Evolutionary conservation across 1,140 invertebrate species (phyloP).

Genomic region (Drosophila rufa): DNA sequence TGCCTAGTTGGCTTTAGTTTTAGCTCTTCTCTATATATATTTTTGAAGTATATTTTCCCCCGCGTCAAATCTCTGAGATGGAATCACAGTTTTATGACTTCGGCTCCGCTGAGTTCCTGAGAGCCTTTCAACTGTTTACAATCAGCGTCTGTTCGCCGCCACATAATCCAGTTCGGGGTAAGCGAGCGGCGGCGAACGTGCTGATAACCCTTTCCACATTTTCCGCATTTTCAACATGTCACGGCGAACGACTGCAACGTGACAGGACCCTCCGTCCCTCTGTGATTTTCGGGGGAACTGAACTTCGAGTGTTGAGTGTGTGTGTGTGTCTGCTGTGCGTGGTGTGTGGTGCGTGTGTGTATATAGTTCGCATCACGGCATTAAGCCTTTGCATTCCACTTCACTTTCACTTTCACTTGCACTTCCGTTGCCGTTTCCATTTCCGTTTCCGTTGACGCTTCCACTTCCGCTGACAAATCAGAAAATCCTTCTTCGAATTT

Average conservation of each 20-base stretch:
- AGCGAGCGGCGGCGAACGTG: constrained; percentile 14
- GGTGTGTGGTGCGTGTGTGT: constrained; percentile 13
- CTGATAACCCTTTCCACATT: constrained; percentile 28
- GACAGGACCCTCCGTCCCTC: constrained; percentile 11
- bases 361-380: constrained; percentile 44
- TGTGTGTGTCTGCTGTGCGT: constrained; percentile 10
- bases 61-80: constrained; percentile 6
- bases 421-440: constrained; percentile 21
- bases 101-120: neutral
- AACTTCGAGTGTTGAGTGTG: constrained; percentile 15
- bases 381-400: constrained; percentile 46
- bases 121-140: constrained; percentile 14
- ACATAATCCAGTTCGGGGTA: constrained; percentile 11
- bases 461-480: constrained; percentile 33
- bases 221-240: constrained; percentile 33
- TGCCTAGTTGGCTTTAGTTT: no score
- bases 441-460: constrained; percentile 21
- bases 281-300: constrained; percentile 33
- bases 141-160: constrained; percentile 2
- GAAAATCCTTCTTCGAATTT: constrained; percentile 2
- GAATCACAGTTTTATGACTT: constrained; percentile 22
- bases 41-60: no score
- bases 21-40: no score
- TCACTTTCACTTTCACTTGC: constrained; percentile 56
- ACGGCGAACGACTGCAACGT: constrained; percentile 37